A percentile compares a stretch with the other conserved stretches of the same genome.
phyloP scores from a whole-genome alignment of 2,888 invertebrate species.

The Sisyra terminalis region DNA sequence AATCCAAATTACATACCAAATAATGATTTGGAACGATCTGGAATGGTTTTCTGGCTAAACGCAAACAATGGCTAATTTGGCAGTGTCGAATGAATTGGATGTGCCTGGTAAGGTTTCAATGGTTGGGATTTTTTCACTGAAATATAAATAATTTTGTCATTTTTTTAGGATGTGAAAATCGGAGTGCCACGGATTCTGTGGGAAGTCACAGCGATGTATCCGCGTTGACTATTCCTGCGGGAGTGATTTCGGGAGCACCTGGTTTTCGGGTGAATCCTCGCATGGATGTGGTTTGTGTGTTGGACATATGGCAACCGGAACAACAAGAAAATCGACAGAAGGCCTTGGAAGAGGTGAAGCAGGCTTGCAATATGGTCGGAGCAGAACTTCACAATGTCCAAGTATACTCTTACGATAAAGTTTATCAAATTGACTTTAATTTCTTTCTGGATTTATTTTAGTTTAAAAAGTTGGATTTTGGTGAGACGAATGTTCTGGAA shows the following conservation, averaged over 20 bases:
- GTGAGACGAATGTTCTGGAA: conserved; percentile 87
- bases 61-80: conserved; percentile 2
- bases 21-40: too few species aligned
- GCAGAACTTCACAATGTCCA: conserved; percentile 72
- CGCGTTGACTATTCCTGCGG: conserved; percentile 28
- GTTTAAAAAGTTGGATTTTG: conserved; percentile 96
- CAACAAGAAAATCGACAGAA: conserved; percentile 58
- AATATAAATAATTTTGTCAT: background rate
- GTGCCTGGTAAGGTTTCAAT: background rate
- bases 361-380: conserved; percentile 61
- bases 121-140: too few species aligned
- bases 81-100: conserved; percentile 1
- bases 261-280: conserved; percentile 33
- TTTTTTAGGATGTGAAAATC: conserved; percentile 20
- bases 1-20: too few species aligned
- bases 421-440: too few species aligned
- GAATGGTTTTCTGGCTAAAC: too few species aligned
- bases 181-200: conserved; percentile 37
- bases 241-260: conserved; percentile 16
- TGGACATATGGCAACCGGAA: conserved; percentile 56
- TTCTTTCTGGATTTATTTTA: conserved; percentile 29
- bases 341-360: conserved; percentile 70
- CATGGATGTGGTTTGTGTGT: conserved; percentile 81
- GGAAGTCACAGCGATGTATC: conserved; percentile 45
- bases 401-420: conserved; percentile 33